Evolutionary conservation across 2,113 vertebrate genomes (phyloP).

Genomic region (Antigone vipio): DNA sequence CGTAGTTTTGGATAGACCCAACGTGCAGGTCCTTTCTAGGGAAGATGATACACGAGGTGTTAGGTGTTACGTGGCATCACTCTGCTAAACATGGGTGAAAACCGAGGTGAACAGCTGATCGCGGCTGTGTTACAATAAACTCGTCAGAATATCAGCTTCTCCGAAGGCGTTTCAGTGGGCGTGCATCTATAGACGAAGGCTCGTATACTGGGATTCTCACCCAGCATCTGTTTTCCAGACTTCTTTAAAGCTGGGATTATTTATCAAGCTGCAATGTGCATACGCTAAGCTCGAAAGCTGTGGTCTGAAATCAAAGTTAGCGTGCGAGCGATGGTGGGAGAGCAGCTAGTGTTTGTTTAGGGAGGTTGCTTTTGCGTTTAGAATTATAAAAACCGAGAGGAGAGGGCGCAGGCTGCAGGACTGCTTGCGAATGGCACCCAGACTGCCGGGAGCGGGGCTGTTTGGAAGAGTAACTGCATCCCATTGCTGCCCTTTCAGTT

Average conservation of each 20-base stretch:
- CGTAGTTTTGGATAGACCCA: not conserved
- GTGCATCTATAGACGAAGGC: not conserved
- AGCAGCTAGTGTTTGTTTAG: not conserved
- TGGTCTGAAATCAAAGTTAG: not conserved
- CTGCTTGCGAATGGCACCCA: fast-evolving
- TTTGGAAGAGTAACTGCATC: not conserved
- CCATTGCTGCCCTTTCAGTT: constrained; percentile 74
- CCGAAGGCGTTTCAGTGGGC: not conserved
- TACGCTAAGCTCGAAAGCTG: not conserved
- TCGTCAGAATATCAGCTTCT: not conserved
- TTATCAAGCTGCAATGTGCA: not conserved
- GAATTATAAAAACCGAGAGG: not conserved
- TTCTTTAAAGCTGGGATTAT: not conserved
- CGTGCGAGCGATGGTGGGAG: not conserved
- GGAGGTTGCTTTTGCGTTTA: not conserved
- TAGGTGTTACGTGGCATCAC: not conserved
- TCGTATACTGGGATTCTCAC: not conserved
- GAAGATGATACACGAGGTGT: not conserved
- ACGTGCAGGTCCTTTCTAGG: not conserved
- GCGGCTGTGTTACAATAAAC: fast-evolving
- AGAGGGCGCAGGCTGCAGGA: not conserved
- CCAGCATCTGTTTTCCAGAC: not conserved
- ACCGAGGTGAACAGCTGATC: fast-evolving
- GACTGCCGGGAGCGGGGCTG: not conserved
- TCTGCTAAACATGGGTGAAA: not conserved